Base-by-base conservation (phyloP, 2,113 vertebrate species). In the Heterocephalus glaber region DNA sequence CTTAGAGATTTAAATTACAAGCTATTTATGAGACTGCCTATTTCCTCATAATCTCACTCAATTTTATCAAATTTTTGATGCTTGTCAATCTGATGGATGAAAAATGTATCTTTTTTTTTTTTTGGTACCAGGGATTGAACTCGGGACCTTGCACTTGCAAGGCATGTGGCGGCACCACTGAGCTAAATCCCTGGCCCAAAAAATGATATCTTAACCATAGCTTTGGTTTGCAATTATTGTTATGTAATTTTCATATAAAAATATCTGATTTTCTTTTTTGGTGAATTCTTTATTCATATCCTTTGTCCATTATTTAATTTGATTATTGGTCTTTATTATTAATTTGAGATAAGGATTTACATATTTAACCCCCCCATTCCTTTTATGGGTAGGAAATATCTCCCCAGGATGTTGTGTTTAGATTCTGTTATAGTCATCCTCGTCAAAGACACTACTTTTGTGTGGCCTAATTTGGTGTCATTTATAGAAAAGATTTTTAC, bases 191-290 rank as follows among this genome's bases (percentile, higher is more conserved):
- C n/a, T n/a, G n/a, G n/a, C n/a, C n/a, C n/a, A n/a, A n/a, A n/a
- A n/a, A n/a, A n/a, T n/a, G n/a, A n/a, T n/a, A 52, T 80, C 30
- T 49, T 49, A 49, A 49, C 47, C 47, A 38, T 80, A 84, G 76
- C 68, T 86, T 83, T 49, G 68, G 28, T 87, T 88, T 85, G 33
- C 13, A 52, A 33, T 63, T 80, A 56, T 85, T 96, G 41, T 95
- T 63, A 68, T 76, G 3, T 68, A 58, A 88, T 89, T 79, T 93
- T 74, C 65, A 79, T 47, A 77, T 5, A 66, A 41, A 92, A 89
- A 68, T 35, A 92, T 5, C 19, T 87, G 44, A 49, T 52, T 60
- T 90, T 4, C 44, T 63, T 54, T 58, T 61, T 60, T 61, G 22
- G 41, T 76, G 38, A 84, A 47, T 10, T 61, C 24, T 38, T 24